Base-by-base conservation (phyloP, 2,797 vertebrate species). In the Lacerta bilineata region DNA sequence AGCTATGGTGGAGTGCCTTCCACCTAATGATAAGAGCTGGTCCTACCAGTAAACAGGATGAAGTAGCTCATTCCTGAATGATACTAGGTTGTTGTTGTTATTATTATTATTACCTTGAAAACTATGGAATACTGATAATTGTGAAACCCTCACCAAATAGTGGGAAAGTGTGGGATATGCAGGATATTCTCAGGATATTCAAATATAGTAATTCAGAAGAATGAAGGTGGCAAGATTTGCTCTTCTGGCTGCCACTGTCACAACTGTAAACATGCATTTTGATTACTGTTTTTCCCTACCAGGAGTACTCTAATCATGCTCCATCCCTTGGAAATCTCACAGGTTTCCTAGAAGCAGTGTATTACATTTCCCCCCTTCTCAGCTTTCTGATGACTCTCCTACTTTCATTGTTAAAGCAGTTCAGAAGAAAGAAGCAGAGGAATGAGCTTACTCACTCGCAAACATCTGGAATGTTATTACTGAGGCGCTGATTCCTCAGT, bases 171-270 rank as follows among this genome's bases (percentile, higher is more conserved):
- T 66, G 75, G 50, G 75, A 36, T 66, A 20, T 61, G 39, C 25
- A 87, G 79, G 36, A 64, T 41, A 20, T 4, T 41, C 23, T 27
- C 76, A 39, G 36, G 33, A 69, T 59, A 6, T 55, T 68, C 25
- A 55, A 78, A 68, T 4, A 69, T 55, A 27, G 83, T 88, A 83
- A 88, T 23, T n/a, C 10, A 11, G 10, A 74, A 84, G n/a, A 83
- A 18, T n/a, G 8, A 2, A 33, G 39, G n/a, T 29, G 41, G 3
- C 25, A 18, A 76, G 8, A 55, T 41, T 29, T 76, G 36, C 10
- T 9, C 15, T 76, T 64, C 9, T n/a, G 36, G 84, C 9, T 64
- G 23, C 8, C 64, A 15, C n/a, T 33, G 9, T 78, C 39, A 46
- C 6, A 50, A 68, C 11, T 46, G 39, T 66, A 75, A 46, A n/a